phyloP scores from a whole-genome alignment of 2,888 invertebrate genomes.

The Epirrhoe alternata region DNA sequence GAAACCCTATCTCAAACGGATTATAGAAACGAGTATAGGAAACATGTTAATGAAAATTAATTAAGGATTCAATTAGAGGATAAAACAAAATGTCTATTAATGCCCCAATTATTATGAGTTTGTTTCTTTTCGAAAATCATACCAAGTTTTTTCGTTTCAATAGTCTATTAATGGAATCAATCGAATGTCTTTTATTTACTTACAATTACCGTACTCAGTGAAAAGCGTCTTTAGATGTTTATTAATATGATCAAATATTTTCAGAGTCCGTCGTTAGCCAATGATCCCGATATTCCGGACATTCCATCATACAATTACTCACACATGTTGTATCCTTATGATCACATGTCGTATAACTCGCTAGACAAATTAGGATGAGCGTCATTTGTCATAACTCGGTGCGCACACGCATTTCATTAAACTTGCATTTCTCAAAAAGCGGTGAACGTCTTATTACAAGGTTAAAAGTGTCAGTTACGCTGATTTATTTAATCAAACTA shows the following conservation, averaged over 20 bases:
- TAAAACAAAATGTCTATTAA: neutral
- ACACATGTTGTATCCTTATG: constrained; percentile 63
- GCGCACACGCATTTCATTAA: constrained; percentile 59
- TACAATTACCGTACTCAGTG: too few species aligned
- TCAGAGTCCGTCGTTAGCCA: neutral
- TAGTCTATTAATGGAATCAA: too few species aligned
- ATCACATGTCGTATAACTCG: constrained; percentile 60
- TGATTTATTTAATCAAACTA: neutral
- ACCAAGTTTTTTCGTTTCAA: too few species aligned
- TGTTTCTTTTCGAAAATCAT: too few species aligned
- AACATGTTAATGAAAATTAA: constrained; percentile 35
- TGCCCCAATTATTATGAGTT: neutral
- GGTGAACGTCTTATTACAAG: neutral
- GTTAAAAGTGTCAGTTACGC: neutral
- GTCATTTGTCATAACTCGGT: constrained; percentile 69
- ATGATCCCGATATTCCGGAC: constrained; percentile 11
- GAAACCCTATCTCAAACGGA: constrained; percentile 36
- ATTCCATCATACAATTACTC: constrained; percentile 14
- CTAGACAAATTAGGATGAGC: constrained; percentile 74
- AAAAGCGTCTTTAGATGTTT: neutral
- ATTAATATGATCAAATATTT: neutral
- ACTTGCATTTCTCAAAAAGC: neutral
- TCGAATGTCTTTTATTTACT: neutral
- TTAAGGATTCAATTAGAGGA: constrained; percentile 18
- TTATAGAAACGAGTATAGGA: constrained; percentile 30